Base-by-base conservation (phyloP, 2,113 vertebrate species). In the Oenanthe oenanthe region DNA sequence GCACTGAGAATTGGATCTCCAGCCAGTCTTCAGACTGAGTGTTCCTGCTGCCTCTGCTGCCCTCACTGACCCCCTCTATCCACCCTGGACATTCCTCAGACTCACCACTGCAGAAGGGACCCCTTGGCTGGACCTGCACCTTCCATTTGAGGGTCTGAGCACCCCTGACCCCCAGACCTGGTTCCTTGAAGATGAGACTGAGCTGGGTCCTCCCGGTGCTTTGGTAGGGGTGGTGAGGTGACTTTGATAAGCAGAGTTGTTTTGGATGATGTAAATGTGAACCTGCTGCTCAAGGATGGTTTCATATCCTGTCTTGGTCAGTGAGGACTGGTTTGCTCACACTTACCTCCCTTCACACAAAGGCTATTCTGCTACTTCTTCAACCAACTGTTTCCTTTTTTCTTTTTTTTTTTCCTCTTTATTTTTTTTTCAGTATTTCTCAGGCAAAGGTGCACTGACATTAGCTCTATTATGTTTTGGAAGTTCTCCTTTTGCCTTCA, bases 241-340 rank as follows among this genome's bases (percentile, higher is more conserved):
- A 38, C 14, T 63, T 63, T 60, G n/a, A 4, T 26, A 13, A 61
- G 29, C 21, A 5, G 28, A 66, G 26, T 17, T 70, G 0, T 28
- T 29, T 40, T 28, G 9, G 50, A 50, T 56, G 66, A 34, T 15
- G 6, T 5, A 56, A 85, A 48, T 12, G 38, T 68, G 78, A 79
- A 62, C 15, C 48, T 92, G 62, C 40, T 40, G 57, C 58, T 88
- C 36, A 34, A 11, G 43, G 13, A 7, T n/a, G 57, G 43, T 87
- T 89, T 93, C 81, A 73, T 43, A 96, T 93, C 93, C 93, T 96
- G 73, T 53, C 65, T 45, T 75, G 76, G 57, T 72, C 89, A 72
- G 20, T 0, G 22, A 5, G 11, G 67, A 32, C 13, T 6, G 6
- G 34, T 79, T 34, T 62, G 42, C 48, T 92, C 66, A 88, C 10